Conservation (phyloP, 2,113 vertebrate species). For the Paracanthobrama guichenoti region DNA sequence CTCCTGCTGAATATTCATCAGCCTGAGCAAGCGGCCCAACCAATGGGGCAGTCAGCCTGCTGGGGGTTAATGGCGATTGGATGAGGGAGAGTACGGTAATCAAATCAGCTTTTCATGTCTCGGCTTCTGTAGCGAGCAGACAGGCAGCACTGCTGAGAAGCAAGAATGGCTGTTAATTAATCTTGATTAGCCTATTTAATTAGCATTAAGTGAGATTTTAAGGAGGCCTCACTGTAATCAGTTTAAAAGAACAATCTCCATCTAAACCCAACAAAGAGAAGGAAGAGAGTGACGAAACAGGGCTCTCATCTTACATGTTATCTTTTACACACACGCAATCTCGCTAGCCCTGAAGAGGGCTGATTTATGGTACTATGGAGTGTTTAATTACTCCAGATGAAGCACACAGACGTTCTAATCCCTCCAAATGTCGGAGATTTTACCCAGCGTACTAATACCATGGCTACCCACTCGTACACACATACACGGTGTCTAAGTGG, state of each 20-base stretch:
- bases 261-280: constrained; percentile 42
- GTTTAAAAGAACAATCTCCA: constrained; percentile 53
- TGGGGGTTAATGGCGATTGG: constrained; percentile 59
- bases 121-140: constrained; percentile 31
- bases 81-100: constrained; percentile 54
- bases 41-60: constrained; percentile 52
- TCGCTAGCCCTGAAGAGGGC: constrained; percentile 41
- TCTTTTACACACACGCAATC: constrained; percentile 11
- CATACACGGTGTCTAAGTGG: constrained; percentile 12
- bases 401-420: constrained; percentile 51
- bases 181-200: constrained; percentile 61
- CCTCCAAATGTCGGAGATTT: constrained; percentile 52
- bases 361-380: constrained; percentile 53
- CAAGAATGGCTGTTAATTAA: constrained; percentile 58
- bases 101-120: constrained; percentile 53
- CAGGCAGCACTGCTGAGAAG: constrained; percentile 35
- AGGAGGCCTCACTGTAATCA: constrained; percentile 58
- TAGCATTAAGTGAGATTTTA: constrained; percentile 58
- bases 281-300: constrained; percentile 40
- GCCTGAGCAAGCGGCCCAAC: constrained; percentile 28
- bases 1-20: constrained; percentile 62
- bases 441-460: constrained; percentile 29
- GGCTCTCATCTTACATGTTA: constrained; percentile 1
- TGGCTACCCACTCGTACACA: constrained; percentile 23
- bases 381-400: constrained; percentile 58